Conservation (phyloP, 2,888 invertebrate genomes). For the Platycheirus rosarum region DNA sequence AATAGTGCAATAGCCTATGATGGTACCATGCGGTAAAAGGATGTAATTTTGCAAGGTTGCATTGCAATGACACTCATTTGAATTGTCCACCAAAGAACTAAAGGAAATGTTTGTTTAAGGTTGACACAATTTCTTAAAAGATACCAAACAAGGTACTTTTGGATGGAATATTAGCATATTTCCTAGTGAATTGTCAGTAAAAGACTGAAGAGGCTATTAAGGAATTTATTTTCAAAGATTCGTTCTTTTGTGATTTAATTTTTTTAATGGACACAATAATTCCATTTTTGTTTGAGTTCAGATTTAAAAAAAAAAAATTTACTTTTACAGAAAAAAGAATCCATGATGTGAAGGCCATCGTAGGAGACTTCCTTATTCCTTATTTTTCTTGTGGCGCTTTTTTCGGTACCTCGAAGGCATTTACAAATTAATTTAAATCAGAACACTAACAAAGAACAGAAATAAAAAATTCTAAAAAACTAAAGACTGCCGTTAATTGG, state of each 20-base stretch:
- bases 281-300: no score
- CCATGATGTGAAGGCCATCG: no score
- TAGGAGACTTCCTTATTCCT: no score
- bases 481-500: no score
- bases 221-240: conserved; percentile 9
- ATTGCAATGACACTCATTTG: conserved; percentile 27
- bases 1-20: conserved; percentile 55
- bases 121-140: not conserved
- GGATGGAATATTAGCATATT: not conserved
- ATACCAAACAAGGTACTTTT: conserved; percentile 1
- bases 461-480: no score
- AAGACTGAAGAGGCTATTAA: conserved; percentile 32
- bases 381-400: no score
- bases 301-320: no score
- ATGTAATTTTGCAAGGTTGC: conserved; percentile 42
- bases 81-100: no score
- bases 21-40: conserved; percentile 61
- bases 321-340: no score
- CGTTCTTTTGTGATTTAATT: not conserved
- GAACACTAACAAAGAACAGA: no score
- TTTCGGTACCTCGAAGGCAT: no score
- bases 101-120: not conserved
- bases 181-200: conserved; percentile 7
- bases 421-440: no score
- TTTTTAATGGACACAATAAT: not conserved